Evolutionary conservation across 2,113 vertebrate species (phyloP).

Genomic region (Dicrurus megarhynchus): DNA sequence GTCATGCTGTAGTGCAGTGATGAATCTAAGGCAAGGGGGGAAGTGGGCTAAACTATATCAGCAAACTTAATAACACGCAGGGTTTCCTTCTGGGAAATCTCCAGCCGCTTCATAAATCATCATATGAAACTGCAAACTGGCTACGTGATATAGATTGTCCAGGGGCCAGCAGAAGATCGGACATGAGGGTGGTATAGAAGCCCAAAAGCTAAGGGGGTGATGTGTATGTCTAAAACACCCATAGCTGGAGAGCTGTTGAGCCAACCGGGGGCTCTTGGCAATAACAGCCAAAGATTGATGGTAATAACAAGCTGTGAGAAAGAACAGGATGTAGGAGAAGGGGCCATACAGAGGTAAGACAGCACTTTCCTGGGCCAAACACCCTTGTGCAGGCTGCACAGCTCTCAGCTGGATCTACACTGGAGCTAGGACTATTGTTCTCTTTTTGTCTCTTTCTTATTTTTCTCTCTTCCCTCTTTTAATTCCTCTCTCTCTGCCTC

Average conservation of each 20-base stretch:
- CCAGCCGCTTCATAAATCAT: neutral
- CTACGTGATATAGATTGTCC: neutral
- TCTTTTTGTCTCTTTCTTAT: neutral
- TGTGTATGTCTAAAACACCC: neutral
- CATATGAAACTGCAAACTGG: neutral
- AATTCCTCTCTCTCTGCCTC: neutral
- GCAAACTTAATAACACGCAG: neutral
- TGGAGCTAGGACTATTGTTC: neutral
- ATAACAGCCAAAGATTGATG: neutral
- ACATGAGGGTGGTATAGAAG: neutral
- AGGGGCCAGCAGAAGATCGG: neutral
- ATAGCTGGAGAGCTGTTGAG: neutral
- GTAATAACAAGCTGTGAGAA: neutral
- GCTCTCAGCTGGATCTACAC: rapidly evolving
- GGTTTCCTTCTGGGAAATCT: neutral
- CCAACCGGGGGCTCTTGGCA: neutral
- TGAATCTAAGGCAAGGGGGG: neutral
- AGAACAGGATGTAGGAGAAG: neutral
- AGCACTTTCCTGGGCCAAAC: neutral
- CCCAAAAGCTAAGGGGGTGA: neutral
- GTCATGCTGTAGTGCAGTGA: neutral
- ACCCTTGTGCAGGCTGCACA: neutral
- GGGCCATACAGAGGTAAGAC: too few relatives aligned
- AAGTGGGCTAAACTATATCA: neutral
- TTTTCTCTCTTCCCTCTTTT: neutral